Base-by-base conservation (phyloP, 2,888 invertebrate species). In the Reticulitermes lucifugus region DNA sequence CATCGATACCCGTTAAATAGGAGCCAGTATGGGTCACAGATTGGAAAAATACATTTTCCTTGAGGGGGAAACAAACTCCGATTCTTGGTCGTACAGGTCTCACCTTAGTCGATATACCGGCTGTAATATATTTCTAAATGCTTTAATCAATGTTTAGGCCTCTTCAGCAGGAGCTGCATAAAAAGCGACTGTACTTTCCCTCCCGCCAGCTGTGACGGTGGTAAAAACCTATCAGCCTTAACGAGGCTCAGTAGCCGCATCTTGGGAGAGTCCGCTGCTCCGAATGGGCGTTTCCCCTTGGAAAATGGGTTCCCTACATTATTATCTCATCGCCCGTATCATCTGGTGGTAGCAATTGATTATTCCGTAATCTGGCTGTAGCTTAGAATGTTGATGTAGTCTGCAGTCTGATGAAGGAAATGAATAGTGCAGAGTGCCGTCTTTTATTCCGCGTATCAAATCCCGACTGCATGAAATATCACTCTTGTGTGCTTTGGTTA, bases 171-270 rank as follows among this genome's bases (percentile, higher is more conserved):
- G 4, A n/a, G 25, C 25, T 65, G n/a, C 10, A 77, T n/a, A 77
- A n/a, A 77, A n/a, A 7, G 43, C 7, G 77, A 77, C 43, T 77
- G 77, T 77, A 77, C 77, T 35, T 35, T 73, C n/a, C 22, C 77
- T 43, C 46, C 77, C 22, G 77, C 35, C 46, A 77, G n/a, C 77
- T 77, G 77, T 46, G 77, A 46, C 51, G 77, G 77, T 51, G 77
- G 77, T 77, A 77, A 77, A 80, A 70, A 60, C 81, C 65, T 81
- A 81, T 81, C 81, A 70, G 65, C 81, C 81, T 81, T 81, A 81
- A 81, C 81, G 81, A 81, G 65, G 46, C 70, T 70, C n/a, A 25
- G 70, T 43, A 65, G 70, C 46, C 81, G 73, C 77, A 46, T 77
- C 73, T 73, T 73, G 73, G 73, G 41, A 60, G 79, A 79, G 59